phyloP scores from a whole-genome alignment of 2,113 vertebrate genomes.

The Archilochus colubris region DNA sequence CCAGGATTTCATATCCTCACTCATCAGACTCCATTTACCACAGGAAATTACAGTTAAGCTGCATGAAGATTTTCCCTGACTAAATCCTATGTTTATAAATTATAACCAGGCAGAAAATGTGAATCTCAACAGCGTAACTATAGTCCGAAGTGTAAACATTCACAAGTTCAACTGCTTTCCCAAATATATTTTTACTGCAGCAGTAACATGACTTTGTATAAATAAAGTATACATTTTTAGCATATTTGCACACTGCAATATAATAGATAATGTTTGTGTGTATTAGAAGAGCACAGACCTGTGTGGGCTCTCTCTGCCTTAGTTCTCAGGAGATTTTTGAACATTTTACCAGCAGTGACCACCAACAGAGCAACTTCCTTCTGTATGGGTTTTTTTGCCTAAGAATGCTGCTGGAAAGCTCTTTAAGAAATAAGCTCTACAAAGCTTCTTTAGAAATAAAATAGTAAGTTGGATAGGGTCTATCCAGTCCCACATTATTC shows the following conservation, averaged over 20 bases:
- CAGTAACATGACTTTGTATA: slow-evolving; percentile 46
- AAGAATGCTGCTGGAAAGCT: slow-evolving; percentile 25
- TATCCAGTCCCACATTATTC: neutral
- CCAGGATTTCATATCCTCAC: slow-evolving; percentile 45
- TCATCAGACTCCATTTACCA: slow-evolving; percentile 12
- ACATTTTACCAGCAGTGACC: neutral
- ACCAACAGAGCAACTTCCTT: slow-evolving; percentile 18
- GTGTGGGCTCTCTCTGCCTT: slow-evolving; percentile 18
- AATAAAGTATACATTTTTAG: slow-evolving; percentile 41
- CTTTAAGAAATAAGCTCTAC: slow-evolving; percentile 39
- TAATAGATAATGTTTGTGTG: slow-evolving; percentile 17
- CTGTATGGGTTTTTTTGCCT: neutral
- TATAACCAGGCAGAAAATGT: slow-evolving; percentile 44
- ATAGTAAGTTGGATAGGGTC: neutral
- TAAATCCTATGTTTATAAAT: slow-evolving; percentile 33
- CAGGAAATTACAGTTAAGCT: slow-evolving; percentile 38
- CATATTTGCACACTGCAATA: slow-evolving; percentile 3
- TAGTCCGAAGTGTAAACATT: neutral
- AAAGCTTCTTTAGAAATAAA: slow-evolving; percentile 52
- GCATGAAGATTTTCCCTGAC: neutral
- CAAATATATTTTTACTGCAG: neutral
- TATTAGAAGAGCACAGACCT: neutral
- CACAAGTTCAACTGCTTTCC: slow-evolving; percentile 46
- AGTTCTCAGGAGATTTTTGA: neutral
- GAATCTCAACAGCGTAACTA: neutral